These are phyloP conservation scores for Tarsius wallacei DNA, from an alignment of 2,797 vertebrate species.

Conservation along the genomic window DNA sequence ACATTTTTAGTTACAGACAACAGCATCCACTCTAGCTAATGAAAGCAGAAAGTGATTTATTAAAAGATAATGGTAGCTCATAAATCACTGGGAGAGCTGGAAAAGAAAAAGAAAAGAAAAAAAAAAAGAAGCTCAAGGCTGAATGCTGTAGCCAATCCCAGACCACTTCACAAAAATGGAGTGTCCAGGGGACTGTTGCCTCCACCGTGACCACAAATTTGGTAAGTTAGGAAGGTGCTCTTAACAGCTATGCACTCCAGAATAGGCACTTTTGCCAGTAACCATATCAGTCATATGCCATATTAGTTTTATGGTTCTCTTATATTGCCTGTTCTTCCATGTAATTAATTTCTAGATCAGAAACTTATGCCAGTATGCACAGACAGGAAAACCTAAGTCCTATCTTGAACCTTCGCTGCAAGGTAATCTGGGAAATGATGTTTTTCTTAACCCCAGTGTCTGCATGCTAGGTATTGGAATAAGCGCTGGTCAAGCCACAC, in stretches of 20 bases:
- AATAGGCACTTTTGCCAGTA: background rate
- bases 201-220: constrained; percentile 7
- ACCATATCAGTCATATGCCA: background rate
- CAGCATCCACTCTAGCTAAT: constrained; percentile 40
- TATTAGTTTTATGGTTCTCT: background rate
- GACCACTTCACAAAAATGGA: background rate
- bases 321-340: background rate
- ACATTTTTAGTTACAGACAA: constrained; percentile 51
- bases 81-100: constrained; percentile 8
- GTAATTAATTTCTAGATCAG: constrained; percentile 4
- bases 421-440: background rate
- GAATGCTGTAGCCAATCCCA: background rate
- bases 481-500: background rate
- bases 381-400: constrained; percentile 8
- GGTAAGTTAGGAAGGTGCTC: constrained; percentile 18
- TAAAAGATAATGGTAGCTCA: constrained; percentile 11
- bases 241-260: background rate
- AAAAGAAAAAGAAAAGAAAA: no score
- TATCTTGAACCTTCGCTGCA: background rate
- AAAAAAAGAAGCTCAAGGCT: background rate
- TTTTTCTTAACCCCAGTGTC: background rate
- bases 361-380: background rate
- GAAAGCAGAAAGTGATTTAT: constrained; percentile 66
- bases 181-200: background rate
- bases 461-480: background rate